Conservation (phyloP, 2,797 vertebrate species). For the Xerus rutilus region DNA sequence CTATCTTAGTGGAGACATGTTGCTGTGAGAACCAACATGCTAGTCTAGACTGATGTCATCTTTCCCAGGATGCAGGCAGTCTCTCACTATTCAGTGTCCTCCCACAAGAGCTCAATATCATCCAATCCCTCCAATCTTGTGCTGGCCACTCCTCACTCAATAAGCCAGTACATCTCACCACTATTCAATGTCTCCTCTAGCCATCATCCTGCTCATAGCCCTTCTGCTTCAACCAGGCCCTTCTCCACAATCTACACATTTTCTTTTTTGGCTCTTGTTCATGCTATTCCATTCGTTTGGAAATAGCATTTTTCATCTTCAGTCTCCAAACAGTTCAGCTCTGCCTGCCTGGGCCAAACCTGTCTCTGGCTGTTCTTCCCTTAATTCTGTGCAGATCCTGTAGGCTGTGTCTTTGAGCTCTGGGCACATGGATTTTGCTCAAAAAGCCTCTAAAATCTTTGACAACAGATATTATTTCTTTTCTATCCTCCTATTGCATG, state of each 20-base stretch:
- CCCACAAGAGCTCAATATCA: not conserved
- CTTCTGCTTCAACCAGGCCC: not conserved
- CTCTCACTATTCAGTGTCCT: not conserved
- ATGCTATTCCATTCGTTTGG: not conserved
- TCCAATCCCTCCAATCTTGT: not conserved
- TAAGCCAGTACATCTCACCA: not conserved
- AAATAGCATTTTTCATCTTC: not conserved
- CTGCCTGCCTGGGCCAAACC: not conserved
- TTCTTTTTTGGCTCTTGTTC: not conserved
- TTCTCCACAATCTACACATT: not conserved
- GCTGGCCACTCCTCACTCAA: not conserved
- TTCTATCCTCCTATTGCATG: not conserved
- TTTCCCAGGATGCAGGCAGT: not conserved
- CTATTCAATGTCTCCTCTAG: not conserved
- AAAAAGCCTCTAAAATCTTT: not conserved
- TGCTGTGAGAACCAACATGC: not conserved
- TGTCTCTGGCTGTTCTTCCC: not conserved
- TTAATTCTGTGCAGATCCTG: not conserved
- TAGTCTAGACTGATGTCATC: not conserved
- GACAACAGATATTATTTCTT: not conserved
- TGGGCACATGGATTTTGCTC: not conserved
- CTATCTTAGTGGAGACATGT: not conserved
- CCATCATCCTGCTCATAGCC: not conserved
- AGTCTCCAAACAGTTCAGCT: not conserved
- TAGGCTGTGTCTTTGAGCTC: not conserved